Base-by-base conservation (phyloP, 64 coral and sea anemone species). In the Pocillopora damicornis region DNA sequence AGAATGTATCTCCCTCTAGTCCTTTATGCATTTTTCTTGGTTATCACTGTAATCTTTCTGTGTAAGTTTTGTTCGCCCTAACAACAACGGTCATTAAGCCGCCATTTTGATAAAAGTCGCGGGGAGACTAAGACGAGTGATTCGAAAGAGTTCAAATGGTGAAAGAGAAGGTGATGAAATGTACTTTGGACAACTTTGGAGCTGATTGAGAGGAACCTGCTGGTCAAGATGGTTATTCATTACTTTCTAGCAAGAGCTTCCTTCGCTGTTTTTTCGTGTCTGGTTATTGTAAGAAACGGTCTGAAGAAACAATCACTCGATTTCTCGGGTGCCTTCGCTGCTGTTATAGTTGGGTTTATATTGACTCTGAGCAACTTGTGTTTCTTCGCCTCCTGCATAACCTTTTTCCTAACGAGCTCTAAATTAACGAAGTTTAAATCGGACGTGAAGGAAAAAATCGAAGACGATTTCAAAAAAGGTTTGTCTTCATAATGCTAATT, bases 281-380 rank as follows among this genome's bases (percentile, higher is more conserved):
- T 87, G 15, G 74, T 99, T 36, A 95, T 99, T 64, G 93, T 93
- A 13, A 82, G 88, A 36, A 84, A 89, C 37, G 90, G 90, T 3
- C 25, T 92, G 25, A 89, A 87, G 76, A 92, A 90, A 51, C 95
- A 95, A n/a, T 95, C 97, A 8, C 66, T 99, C 5, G 93, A 95
- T 76, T 16, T 73, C 1, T 88, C 93, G 8, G 97, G 93, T 11
- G 97, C 97, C 18, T 10, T 92, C 22, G 93, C 97, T 13, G 84
- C 97, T 11, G 71, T 99, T 35, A 20, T 99, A 7, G 97, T 99
- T 37, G 97, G 97, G 11, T 99, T 99, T 14, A 16, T 95, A 30
- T 79, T 94, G 22, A 95, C 93, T 61, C 88, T 99, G 23, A 90
- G 88, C 37, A 99, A 95, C 80, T 81, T 99, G 7, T 99, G 97